Evolutionary conservation across 2,888 invertebrate genomes (phyloP).

Genomic region (Rhingia campestris): DNA sequence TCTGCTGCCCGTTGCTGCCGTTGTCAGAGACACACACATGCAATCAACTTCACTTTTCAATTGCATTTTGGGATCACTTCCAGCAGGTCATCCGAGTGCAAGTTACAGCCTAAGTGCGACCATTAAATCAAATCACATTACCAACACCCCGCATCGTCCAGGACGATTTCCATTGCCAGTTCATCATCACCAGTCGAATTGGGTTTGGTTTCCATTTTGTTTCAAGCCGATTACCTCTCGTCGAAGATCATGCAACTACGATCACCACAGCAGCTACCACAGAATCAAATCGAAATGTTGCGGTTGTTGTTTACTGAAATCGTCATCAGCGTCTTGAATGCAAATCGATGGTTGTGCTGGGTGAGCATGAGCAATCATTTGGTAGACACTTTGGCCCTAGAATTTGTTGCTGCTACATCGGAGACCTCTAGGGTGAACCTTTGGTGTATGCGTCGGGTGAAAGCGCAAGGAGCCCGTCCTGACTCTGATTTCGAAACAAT

Average conservation of each 20-base stretch:
- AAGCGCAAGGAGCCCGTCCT: slow-evolving; percentile 62
- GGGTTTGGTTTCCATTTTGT: slow-evolving; percentile 47
- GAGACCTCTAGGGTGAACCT: slow-evolving; percentile 66
- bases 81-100: slow-evolving; percentile 52
- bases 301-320: slow-evolving; percentile 52
- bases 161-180: slow-evolving; percentile 27
- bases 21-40: slow-evolving; percentile 44
- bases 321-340: slow-evolving; percentile 54
- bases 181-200: slow-evolving; percentile 52
- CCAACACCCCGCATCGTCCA: slow-evolving; percentile 40
- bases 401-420: slow-evolving; percentile 66
- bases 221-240: slow-evolving; percentile 56
- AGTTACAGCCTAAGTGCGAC: slow-evolving; percentile 54
- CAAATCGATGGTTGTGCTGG: slow-evolving; percentile 66
- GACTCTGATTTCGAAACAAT: slow-evolving; percentile 44
- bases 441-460: slow-evolving; percentile 66
- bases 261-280: slow-evolving; percentile 54
- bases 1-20: slow-evolving; percentile 30
- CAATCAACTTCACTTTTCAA: slow-evolving; percentile 64
- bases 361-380: slow-evolving; percentile 61
- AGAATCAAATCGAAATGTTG: slow-evolving; percentile 66
- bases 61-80: slow-evolving; percentile 37
- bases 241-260: slow-evolving; percentile 63
- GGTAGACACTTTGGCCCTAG: slow-evolving; percentile 72
- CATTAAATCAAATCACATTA: slow-evolving; percentile 63